A percentile compares a stretch with the other conserved stretches of the same genome.
These are phyloP conservation scores for Heliconius cydno DNA, from an alignment of 2,888 invertebrate genomes.

Conservation along the genomic window DNA sequence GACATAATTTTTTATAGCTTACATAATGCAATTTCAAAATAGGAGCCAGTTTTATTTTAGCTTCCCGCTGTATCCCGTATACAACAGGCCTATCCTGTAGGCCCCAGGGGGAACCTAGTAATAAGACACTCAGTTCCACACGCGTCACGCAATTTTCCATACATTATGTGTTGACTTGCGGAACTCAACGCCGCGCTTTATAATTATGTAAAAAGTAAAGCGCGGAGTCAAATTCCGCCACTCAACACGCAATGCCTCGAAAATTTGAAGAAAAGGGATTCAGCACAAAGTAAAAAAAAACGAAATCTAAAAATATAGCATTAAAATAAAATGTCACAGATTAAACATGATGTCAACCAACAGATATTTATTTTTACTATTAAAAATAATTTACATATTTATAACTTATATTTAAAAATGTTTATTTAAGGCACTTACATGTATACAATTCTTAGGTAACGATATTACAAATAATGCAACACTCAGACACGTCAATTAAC, in stretches of 20 bases:
- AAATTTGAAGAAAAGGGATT: not conserved
- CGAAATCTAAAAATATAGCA: not conserved
- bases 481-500: constrained; percentile 1
- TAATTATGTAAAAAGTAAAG: not conserved
- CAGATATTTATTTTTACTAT: constrained; percentile 12
- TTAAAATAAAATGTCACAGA: constrained; percentile 17
- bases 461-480: not conserved
- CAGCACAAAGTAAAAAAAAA: not conserved
- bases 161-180: no score
- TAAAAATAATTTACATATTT: constrained; percentile 36
- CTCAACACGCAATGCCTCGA: not conserved
- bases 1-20: not conserved
- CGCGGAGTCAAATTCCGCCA: not conserved
- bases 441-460: constrained; percentile 36
- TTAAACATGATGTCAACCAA: constrained; percentile 5
- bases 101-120: no score
- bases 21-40: not conserved
- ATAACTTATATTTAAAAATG: constrained; percentile 21
- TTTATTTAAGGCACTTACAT: constrained; percentile 30
- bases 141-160: no score
- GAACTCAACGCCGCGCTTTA: not conserved
- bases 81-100: no score
- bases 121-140: no score
- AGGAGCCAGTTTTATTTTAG: not conserved
- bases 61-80: not conserved